Conservation (phyloP, 2,113 vertebrate genomes). For the Phylloscopus trochiloides region DNA sequence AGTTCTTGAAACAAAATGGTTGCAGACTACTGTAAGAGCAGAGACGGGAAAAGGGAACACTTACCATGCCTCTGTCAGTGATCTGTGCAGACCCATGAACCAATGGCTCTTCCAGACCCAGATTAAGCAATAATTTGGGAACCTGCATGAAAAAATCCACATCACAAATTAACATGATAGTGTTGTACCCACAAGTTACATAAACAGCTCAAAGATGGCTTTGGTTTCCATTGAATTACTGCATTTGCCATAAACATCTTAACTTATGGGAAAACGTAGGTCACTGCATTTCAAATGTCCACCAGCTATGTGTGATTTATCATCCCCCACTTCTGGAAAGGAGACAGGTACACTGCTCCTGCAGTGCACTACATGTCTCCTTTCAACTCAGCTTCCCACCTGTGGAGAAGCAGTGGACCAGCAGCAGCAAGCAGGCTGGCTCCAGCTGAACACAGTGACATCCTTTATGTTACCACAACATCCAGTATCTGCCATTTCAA, state of each 20-base stretch:
- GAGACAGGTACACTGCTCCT: not conserved
- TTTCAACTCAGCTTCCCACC: not conserved
- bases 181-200: not conserved
- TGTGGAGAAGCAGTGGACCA: not conserved
- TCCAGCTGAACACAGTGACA: not conserved
- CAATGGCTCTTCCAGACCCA: constrained; percentile 84
- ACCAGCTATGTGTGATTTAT: not conserved
- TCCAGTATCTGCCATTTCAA: not conserved
- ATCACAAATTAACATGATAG: not conserved
- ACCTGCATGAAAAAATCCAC: constrained; percentile 73
- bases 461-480: not conserved
- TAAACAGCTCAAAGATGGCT: not conserved
- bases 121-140: constrained; percentile 80
- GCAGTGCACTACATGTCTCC: not conserved
- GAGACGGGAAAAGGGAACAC: not conserved
- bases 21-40: not conserved
- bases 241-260: not conserved
- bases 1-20: not conserved
- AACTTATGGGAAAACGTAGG: not conserved
- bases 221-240: not conserved
- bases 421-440: not conserved
- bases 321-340: not conserved
- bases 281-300: not conserved
- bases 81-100: constrained; percentile 86
- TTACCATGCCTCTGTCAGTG: constrained; percentile 85